Base-by-base conservation (phyloP, 2,888 invertebrate species). In the Amorpha juglandis region DNA sequence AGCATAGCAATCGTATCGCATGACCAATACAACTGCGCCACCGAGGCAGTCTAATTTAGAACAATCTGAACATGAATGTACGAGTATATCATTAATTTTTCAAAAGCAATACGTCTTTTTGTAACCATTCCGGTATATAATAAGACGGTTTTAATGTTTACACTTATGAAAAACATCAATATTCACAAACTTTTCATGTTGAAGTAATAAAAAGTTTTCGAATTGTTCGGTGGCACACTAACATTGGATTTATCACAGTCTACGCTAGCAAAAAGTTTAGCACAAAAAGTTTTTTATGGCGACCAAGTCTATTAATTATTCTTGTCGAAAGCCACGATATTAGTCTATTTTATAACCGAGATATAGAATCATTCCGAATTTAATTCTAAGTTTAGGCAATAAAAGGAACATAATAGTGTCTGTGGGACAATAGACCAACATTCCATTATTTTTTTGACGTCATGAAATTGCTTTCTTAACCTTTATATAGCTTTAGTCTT, bases 371-470 rank as follows among this genome's bases (percentile, higher is more conserved):
- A 16, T 21, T 52, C 35, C 33, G 64, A 65, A 68, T 68, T 62
- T 68, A 38, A 50, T 64, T 55, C 58, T 52, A 75, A 76, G 66
- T 76, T 75, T 68, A 47, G 45, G 67, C 70, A 66, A 70, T 70
- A 73, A 73, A 68, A 16, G 63, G 53, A 64, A 68, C 65, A 67
- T 73, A 66, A 71, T 42, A 58, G 64, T 64, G 69, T 52, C 69
- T 65, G 47, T 65, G 62, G 63, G 64, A 62, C 55, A 69, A 68
- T 65, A 68, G 35, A 52, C 66, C 21, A 9, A 16, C 62, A n/a
- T 55, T 71, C 73, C 63, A 62, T 63, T 50, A 42, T 50, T 19
- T 50, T 50, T 19, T 8, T 1, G 8, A 16, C 9, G 0, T 50
- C 0, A 9, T 19, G 1, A 19, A 6, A 16, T 6, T 7, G 0